phyloP scores from a whole-genome alignment of 2,888 invertebrate genomes.

The Phymatocera aterrima region DNA sequence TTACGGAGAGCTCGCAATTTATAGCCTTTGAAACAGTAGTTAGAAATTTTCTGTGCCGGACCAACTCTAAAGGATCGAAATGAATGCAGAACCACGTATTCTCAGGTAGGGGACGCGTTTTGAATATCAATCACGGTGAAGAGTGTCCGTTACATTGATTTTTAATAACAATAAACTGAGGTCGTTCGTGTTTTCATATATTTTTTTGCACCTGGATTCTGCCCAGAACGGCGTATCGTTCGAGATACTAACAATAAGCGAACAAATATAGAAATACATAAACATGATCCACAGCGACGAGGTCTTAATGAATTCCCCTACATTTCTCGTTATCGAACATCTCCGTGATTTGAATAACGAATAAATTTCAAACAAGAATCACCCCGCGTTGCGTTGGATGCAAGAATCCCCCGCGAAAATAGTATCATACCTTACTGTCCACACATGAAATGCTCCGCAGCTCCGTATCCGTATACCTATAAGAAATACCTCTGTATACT shows the following conservation, averaged over 20 bases:
- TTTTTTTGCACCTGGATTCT: neutral
- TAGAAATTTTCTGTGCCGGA: slow-evolving; percentile 12
- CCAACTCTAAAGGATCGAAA: slow-evolving; percentile 10
- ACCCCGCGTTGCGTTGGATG: neutral
- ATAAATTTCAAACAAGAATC: slow-evolving; percentile 16
- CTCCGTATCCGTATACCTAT: slow-evolving; percentile 44
- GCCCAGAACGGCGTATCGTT: neutral
- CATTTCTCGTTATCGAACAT: slow-evolving; percentile 1
- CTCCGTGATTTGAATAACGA: slow-evolving; percentile 20
- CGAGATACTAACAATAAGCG: neutral
- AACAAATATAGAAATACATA: slow-evolving; percentile 25
- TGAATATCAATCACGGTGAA: slow-evolving; percentile 18
- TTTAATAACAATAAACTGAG: slow-evolving; percentile 12
- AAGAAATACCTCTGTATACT: neutral
- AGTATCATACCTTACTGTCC: neutral
- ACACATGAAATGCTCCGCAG: neutral
- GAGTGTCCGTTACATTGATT: neutral
- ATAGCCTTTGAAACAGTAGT: slow-evolving; percentile 26
- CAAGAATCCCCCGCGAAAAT: slow-evolving; percentile 1
- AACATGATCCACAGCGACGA: slow-evolving; percentile 21
- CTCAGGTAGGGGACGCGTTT: slow-evolving; percentile 5
- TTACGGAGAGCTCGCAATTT: slow-evolving; percentile 28
- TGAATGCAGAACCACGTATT: slow-evolving; percentile 38
- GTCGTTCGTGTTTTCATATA: neutral
- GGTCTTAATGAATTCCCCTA: neutral